phyloP scores from a whole-genome alignment of 1,140 invertebrate species.

The Alviniconcha marisindica region DNA sequence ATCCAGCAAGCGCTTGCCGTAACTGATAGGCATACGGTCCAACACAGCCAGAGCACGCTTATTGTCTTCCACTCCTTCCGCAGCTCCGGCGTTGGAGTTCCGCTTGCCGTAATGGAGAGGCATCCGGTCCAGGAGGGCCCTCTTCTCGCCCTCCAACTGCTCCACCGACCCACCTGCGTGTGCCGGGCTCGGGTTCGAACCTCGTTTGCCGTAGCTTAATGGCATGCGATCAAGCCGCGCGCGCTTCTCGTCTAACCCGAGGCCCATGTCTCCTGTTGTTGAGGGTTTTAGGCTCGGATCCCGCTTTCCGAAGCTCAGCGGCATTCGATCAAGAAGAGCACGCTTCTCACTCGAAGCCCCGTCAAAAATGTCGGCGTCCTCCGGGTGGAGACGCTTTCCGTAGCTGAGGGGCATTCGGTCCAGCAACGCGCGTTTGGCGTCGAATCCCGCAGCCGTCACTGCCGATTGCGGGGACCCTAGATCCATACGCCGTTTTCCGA shows the following conservation, averaged over 20 bases:
- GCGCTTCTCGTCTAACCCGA: neutral
- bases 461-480: neutral
- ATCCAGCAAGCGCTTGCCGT: no score
- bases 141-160: neutral
- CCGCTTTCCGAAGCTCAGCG: neutral
- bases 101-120: conserved; percentile 22
- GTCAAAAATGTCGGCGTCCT: no score
- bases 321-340: neutral
- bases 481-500: neutral
- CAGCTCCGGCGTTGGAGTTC: no score
- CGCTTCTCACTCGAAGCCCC: no score
- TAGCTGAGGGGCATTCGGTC: conserved; percentile 34
- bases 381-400: no score
- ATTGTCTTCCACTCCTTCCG: neutral
- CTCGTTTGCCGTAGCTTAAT: neutral
- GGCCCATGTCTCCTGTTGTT: no score
- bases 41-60: neutral
- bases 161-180: neutral
- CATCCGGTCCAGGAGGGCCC: conserved; percentile 21
- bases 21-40: conserved; percentile 35
- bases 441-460: neutral
- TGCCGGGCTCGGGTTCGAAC: neutral
- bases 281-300: no score
- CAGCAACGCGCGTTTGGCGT: neutral
- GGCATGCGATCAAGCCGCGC: neutral